These are phyloP conservation scores for Paradoxurus hermaphroditus DNA, from an alignment of 2,113 vertebrate species.

Conservation along the genomic window DNA sequence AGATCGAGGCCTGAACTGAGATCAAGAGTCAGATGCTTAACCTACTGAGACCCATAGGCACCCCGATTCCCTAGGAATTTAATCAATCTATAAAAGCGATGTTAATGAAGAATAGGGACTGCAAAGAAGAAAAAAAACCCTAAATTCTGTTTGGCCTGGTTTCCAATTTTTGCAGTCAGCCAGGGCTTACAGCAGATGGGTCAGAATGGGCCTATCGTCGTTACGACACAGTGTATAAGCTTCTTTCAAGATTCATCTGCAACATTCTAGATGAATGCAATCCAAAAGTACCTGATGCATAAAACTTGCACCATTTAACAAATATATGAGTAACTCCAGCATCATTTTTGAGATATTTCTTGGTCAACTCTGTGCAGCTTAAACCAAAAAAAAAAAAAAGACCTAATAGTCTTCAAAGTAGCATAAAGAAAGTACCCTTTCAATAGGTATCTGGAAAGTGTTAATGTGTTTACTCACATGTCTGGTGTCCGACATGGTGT, in stretches of 20 bases:
- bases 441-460: neutral
- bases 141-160: conserved; percentile 2
- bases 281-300: neutral
- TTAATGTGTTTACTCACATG: too few relatives aligned
- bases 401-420: neutral
- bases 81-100: neutral
- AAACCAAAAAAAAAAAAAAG: neutral
- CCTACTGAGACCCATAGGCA: too few relatives aligned
- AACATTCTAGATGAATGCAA: neutral
- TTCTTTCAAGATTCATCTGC: neutral
- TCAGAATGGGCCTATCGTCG: neutral
- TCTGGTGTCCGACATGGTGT: too few relatives aligned
- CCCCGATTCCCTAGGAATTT: neutral
- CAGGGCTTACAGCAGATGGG: neutral
- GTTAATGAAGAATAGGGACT: neutral
- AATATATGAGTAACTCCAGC: neutral
- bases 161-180: neutral
- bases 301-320: neutral
- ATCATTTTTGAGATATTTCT: conserved; percentile 8
- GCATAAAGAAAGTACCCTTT: neutral
- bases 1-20: too few relatives aligned
- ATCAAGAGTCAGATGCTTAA: too few relatives aligned
- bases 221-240: neutral
- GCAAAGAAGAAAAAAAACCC: neutral
- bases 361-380: neutral